Conservation (phyloP, 2,113 vertebrate genomes). For the Psilopogon haemacephalus region DNA sequence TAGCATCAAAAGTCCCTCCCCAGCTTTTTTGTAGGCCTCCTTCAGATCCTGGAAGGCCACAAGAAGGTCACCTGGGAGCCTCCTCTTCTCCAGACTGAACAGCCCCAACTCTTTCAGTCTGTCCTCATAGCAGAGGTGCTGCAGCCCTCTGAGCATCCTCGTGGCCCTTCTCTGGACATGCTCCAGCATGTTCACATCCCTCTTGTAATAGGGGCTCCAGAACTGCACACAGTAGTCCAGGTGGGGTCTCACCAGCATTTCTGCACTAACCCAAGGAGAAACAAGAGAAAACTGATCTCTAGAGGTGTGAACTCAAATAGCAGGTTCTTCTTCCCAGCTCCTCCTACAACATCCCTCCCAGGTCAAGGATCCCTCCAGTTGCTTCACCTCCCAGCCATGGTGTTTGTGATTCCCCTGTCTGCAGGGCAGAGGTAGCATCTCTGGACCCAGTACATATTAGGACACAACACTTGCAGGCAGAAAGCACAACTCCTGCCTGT, state of each 20-base stretch:
- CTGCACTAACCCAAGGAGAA: not conserved
- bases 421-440: not conserved
- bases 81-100: too few species aligned
- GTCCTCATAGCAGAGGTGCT: too few species aligned
- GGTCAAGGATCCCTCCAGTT: not conserved
- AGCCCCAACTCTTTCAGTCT: too few species aligned
- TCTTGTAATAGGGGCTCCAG: too few species aligned
- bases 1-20: too few species aligned
- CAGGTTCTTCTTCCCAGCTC: not conserved
- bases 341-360: not conserved
- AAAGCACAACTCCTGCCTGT: not conserved
- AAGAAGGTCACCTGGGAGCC: too few species aligned
- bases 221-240: not conserved
- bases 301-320: not conserved
- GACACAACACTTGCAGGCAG: not conserved
- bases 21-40: too few species aligned
- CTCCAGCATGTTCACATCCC: too few species aligned
- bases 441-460: rapidly evolving
- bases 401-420: not conserved
- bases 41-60: too few species aligned
- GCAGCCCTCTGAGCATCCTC: too few species aligned
- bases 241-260: too few species aligned
- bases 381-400: not conserved
- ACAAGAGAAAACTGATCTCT: not conserved
- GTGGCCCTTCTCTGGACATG: not conserved